Percentiles rank a stretch among this genome's conserved stretches.
Evolutionary conservation across 2,113 vertebrate genomes (phyloP).

Genomic region (Lepidothrix coronata): DNA sequence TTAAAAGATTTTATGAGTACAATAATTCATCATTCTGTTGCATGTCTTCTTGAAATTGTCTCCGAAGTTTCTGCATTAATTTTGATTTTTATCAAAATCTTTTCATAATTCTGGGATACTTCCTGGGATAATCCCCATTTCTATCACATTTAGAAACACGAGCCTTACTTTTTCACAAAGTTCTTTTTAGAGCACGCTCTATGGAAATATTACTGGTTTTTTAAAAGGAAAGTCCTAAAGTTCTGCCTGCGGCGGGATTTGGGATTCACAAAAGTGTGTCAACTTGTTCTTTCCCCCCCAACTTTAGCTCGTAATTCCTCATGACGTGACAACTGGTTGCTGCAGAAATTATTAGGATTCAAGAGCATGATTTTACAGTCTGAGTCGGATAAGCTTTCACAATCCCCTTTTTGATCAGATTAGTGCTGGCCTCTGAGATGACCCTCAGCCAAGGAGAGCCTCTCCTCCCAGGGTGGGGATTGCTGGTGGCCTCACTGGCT

Average conservation of each 20-base stretch:
- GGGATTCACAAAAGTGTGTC: background rate
- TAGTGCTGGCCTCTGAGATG: background rate
- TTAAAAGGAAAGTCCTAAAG: background rate
- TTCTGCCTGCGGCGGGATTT: background rate
- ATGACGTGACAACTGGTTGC: background rate
- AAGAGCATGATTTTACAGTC: slow-evolving; percentile 28
- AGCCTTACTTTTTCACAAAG: background rate
- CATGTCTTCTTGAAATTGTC: background rate
- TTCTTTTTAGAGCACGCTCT: background rate
- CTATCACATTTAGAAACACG: background rate
- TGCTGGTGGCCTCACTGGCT: background rate
- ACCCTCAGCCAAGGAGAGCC: background rate
- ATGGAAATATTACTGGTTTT: background rate
- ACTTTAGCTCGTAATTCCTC: background rate
- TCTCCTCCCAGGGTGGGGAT: background rate
- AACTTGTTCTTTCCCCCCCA: background rate
- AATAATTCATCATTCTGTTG: slow-evolving; percentile 12
- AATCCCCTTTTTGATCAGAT: slow-evolving; percentile 41
- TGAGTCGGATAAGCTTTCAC: slow-evolving; percentile 1
- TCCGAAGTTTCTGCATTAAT: background rate
- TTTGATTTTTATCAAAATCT: background rate
- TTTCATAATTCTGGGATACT: background rate
- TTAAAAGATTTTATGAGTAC: slow-evolving; percentile 16
- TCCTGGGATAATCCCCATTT: background rate
- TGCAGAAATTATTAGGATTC: slow-evolving; percentile 14